Evolutionary conservation across 2,888 invertebrate species (phyloP), one percentile per base, ranked within the genome.

Genomic region (Aquatica leii): DNA sequence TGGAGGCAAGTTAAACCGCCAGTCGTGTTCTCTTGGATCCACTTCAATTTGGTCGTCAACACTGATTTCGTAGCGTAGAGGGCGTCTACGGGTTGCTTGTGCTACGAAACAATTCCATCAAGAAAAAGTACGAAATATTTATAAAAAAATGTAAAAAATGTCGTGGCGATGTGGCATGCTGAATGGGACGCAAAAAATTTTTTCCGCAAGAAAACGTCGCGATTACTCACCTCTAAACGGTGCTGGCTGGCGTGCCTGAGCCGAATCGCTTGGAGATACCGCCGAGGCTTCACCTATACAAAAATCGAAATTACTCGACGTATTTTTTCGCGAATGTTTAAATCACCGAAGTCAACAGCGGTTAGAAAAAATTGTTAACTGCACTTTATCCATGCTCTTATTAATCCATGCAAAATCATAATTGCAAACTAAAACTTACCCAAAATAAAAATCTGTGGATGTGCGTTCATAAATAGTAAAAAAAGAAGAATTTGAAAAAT

Each of bases 1-100:
- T 79, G 76, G 74, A 71, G 79, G 78, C 74, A 84, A 80, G 77
- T 82, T 80, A 82, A 84, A 84, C 63, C 83, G 81, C 84, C 84
- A 84, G 78, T 84, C 84, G 77, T 84, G 84, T 79, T 84, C 84
- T 71, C 82, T 78, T 61, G 82, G 83, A 76, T 84, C 84, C 78
- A 83, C 83, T 77, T 84, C 84, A 51, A 82, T 82, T 75, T 84
- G 83, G 75, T 84, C 84, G 74, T 84, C 84, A 74, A 84, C 77
- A 79, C 84, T 84, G 79, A 84, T 84, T 76, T 84, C 84, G 78
- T 82, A 82, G 68, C 80, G 80, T 69, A 84, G 81, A 64, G 81
- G 81, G 66, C 81, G 81, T 76, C 83, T 80, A 70, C 78, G 79
- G 70, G 75, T 69, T 67, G 76, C 75, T 73, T 75, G 75, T 56